Base-by-base conservation (phyloP, 2,797 vertebrate species). In the Babyrousa celebensis region DNA sequence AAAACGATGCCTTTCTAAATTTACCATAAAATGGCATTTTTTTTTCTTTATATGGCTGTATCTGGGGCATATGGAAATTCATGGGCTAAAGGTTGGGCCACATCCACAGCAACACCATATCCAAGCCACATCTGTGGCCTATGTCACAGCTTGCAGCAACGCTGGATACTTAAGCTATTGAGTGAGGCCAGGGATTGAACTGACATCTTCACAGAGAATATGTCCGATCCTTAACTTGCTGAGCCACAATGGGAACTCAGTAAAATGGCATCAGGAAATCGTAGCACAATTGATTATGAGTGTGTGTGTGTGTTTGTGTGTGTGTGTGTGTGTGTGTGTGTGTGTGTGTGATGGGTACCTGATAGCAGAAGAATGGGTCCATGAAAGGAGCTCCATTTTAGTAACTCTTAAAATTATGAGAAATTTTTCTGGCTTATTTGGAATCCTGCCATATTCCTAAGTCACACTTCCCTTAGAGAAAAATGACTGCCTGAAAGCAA, bases 321-420 rank as follows among this genome's bases (percentile, higher is more conserved):
- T 17, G 10, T 63, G 3, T n/a, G 1, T 25, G 11, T 9, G 1
- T 18, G 12, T 20, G 3, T 56, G 4, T 25, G 23, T 23, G 14
- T 29, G 29, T 12, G 5, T 54, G n/a, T 27, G 27, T 58, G 16
- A 43, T 8, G 18, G 3, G n/a, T 27, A 29, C 12, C 58, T 52
- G 12, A 60, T 40, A 27, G 58, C 3, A 70, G 65, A 65, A 63
- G 18, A 89, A 58, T 67, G 9, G 36, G 27, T 17, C 1, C 6
- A 3, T 56, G 40, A 58, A 63, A 79, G 7, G 5, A 94, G 93
- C 78, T 54, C 40, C 0, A 63, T 67, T 29, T 40, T n/a, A 90
- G 58, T 78, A 56, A 88, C 4, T 89, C 56, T 36, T 93, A 89
- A 96, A 87, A 85, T 89, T 77, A 56, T 78, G 25, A 93, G 48